These are phyloP conservation scores for Trididemnum clinides DNA, from an alignment of 23 tunicate genomes.

Conservation along the genomic window DNA sequence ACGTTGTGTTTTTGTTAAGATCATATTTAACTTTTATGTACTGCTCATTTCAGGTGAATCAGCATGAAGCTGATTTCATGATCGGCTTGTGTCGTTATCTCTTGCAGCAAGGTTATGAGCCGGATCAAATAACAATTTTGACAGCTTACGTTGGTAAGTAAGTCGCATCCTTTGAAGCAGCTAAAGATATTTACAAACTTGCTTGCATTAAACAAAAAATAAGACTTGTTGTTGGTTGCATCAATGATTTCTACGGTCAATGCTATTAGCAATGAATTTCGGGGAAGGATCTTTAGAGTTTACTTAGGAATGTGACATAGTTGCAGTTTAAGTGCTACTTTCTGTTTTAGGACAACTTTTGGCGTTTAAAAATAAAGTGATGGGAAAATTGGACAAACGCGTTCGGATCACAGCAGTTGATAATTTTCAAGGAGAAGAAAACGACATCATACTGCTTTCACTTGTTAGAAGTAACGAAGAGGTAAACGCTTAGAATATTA, in stretches of 20 bases:
- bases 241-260: no score
- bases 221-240: no score
- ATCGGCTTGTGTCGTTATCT: conserved; percentile 66
- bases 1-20: no score
- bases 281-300: no score
- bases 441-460: conserved; percentile 62
- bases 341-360: conserved; percentile 74
- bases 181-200: no score
- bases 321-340: no score
- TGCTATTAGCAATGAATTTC: no score
- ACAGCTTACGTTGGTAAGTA: conserved; percentile 58
- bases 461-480: conserved; percentile 66
- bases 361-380: conserved; percentile 48
- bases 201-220: no score
- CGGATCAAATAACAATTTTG: conserved; percentile 78
- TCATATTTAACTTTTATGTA: no score
- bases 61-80: conserved; percentile 74
- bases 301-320: no score
- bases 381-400: conserved; percentile 2
- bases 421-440: conserved; percentile 69
- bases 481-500: no score
- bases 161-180: no score
- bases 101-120: conserved; percentile 65
- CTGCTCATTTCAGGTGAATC: conserved; percentile 68
- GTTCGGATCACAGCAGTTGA: conserved; percentile 59